phyloP scores from a whole-genome alignment of 2,797 vertebrate species.

The Holocentrus rufus region DNA sequence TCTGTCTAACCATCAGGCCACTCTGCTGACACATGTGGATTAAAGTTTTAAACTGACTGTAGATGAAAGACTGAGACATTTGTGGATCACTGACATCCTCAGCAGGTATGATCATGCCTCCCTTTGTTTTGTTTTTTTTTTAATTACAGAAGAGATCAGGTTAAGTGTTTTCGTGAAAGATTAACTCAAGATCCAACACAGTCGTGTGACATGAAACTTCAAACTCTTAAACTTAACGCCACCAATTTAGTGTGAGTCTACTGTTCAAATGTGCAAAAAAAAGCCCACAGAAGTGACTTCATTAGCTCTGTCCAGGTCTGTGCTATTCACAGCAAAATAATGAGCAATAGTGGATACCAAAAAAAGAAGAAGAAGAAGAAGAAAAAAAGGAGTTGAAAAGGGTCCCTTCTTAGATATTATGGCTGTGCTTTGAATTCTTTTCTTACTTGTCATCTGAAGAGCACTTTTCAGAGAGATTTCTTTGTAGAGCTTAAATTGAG shows the following conservation, averaged over 20 bases:
- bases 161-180: slow-evolving; percentile 24
- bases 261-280: slow-evolving; percentile 24
- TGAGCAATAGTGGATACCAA: slow-evolving; percentile 25
- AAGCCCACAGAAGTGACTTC: slow-evolving; percentile 35
- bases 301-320: slow-evolving; percentile 45
- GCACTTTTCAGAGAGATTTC: slow-evolving; percentile 50
- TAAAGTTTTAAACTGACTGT: background rate
- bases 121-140: slow-evolving; percentile 26
- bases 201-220: too few relatives aligned
- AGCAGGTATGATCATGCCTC: slow-evolving; percentile 10
- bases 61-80: background rate
- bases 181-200: background rate
- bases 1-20: background rate
- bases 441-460: slow-evolving; percentile 45
- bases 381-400: slow-evolving; percentile 32
- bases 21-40: background rate
- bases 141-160: slow-evolving; percentile 25
- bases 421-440: slow-evolving; percentile 11
- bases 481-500: slow-evolving; percentile 57
- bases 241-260: slow-evolving; percentile 8
- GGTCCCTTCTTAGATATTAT: slow-evolving; percentile 12
- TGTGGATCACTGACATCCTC: background rate
- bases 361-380: background rate
- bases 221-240: background rate
- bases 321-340: slow-evolving; percentile 48